phyloP scores from a whole-genome alignment of 2,888 invertebrate species.

The Hyalella azteca region DNA sequence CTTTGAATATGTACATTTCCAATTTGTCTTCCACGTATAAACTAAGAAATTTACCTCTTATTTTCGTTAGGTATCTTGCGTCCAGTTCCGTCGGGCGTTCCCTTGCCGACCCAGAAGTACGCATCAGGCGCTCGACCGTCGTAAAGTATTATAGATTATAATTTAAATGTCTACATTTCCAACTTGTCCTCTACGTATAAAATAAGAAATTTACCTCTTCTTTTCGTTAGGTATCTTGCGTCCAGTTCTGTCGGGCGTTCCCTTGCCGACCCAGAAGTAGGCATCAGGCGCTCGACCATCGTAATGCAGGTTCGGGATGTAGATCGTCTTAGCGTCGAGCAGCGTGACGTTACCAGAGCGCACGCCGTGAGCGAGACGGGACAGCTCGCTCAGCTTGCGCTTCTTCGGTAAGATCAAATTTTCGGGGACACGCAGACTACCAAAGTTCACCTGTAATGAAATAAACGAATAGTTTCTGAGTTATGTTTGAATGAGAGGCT shows the following conservation, averaged over 20 bases:
- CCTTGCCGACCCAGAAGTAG: slow-evolving; percentile 93
- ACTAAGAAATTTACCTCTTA: slow-evolving; percentile 76
- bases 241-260: slow-evolving; percentile 81
- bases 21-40: too few relatives aligned
- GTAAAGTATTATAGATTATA: too few relatives aligned
- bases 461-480: too few relatives aligned
- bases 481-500: too few relatives aligned
- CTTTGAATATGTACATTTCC: too few relatives aligned
- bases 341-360: slow-evolving; percentile 90
- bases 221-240: slow-evolving; percentile 89
- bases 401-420: slow-evolving; percentile 80
- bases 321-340: slow-evolving; percentile 87
- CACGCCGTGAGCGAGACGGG: slow-evolving; percentile 83
- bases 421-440: slow-evolving; percentile 80
- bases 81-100: slow-evolving; percentile 81
- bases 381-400: slow-evolving; percentile 82
- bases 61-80: slow-evolving; percentile 89
- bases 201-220: slow-evolving; percentile 68
- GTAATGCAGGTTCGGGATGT: slow-evolving; percentile 89
- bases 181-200: too few relatives aligned
- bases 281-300: slow-evolving; percentile 91
- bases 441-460: slow-evolving; percentile 80
- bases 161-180: too few relatives aligned
- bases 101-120: slow-evolving; percentile 93
- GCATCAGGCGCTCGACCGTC: slow-evolving; percentile 91